phyloP scores from a whole-genome alignment of 2,113 vertebrate species.

The Megaleporinus macrocephalus region DNA sequence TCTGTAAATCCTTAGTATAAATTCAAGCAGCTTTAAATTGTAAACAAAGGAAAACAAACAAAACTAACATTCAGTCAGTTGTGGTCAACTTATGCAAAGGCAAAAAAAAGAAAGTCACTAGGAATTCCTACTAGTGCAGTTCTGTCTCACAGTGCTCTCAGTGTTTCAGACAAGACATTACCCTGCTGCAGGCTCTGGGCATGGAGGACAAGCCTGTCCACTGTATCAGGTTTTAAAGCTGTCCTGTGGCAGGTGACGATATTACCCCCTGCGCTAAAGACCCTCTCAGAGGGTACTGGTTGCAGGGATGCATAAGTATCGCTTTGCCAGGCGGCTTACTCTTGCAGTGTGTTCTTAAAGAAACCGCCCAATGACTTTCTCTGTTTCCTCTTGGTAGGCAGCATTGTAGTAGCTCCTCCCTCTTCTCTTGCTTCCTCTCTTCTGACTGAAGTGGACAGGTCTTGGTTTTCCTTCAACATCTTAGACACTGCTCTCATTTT shows the following conservation, averaged over 20 bases:
- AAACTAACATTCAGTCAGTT: neutral
- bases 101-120: neutral
- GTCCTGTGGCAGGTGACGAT: too few species aligned
- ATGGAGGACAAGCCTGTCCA: neutral
- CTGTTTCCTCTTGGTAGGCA: too few species aligned
- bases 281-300: too few species aligned
- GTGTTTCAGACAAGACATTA: neutral
- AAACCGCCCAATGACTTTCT: too few species aligned
- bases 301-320: too few species aligned
- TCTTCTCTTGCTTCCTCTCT: neutral
- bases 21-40: neutral
- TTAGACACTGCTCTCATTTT: slow-evolving; percentile 40
- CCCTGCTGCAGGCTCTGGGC: neutral
- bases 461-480: slow-evolving; percentile 31
- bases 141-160: neutral
- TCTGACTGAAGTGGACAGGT: slow-evolving; percentile 36
- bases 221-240: neutral
- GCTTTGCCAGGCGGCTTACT: neutral
- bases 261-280: neutral
- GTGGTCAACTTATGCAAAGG: neutral
- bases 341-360: slow-evolving; percentile 15
- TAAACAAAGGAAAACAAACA: neutral
- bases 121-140: neutral
- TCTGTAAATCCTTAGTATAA: neutral
- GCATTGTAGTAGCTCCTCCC: slow-evolving; percentile 22